phyloP scores from a whole-genome alignment of 2,888 invertebrate genomes.

The Drosophila mulleri region DNA sequence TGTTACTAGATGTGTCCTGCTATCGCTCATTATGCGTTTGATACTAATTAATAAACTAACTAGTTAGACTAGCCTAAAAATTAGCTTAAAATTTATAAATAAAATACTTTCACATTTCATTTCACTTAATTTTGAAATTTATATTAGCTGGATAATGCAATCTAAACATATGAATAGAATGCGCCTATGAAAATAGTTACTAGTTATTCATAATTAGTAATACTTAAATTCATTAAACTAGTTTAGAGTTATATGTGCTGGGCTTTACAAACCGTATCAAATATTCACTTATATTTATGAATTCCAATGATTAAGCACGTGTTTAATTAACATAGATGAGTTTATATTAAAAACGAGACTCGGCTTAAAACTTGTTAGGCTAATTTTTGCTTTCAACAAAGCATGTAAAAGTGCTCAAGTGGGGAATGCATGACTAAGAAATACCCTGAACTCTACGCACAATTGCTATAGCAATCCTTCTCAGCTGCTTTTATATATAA shows the following conservation, averaged over 20 bases:
- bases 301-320: neutral
- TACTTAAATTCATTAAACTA: neutral
- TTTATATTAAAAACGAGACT: neutral
- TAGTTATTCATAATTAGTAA: neutral
- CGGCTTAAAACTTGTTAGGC: neutral
- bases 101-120: neutral
- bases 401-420: no score
- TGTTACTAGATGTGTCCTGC: constrained; percentile 11
- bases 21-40: neutral
- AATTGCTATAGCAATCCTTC: neutral
- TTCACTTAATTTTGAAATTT: neutral
- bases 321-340: neutral
- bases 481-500: neutral
- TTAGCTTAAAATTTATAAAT: no score
- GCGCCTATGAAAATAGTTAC: neutral
- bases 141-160: neutral
- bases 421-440: neutral
- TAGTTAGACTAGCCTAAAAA: no score
- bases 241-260: neutral
- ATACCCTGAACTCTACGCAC: neutral
- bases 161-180: neutral
- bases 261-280: neutral
- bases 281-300: neutral
- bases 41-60: neutral
- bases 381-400: neutral